Evolutionary conservation across 2,888 invertebrate species (phyloP).

Genomic region (Drosophila ustulata): DNA sequence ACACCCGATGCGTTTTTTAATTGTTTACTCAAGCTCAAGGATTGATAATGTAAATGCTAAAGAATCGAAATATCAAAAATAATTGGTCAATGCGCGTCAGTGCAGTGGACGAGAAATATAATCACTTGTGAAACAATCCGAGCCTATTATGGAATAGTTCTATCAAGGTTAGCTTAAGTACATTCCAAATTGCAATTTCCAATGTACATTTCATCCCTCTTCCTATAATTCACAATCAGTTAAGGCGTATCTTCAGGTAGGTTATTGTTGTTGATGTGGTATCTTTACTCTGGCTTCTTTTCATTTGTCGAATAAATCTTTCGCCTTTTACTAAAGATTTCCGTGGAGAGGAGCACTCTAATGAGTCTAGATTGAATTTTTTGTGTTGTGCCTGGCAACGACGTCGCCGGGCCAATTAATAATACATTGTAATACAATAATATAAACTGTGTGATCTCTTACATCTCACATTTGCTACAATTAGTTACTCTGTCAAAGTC

Average conservation of each 20-base stretch:
- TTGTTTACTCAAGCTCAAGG: no score
- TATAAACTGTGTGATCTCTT: not conserved
- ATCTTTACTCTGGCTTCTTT: conserved; percentile 87
- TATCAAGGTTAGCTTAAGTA: not conserved
- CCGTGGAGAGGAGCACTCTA: conserved; percentile 90
- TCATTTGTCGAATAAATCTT: conserved; percentile 90
- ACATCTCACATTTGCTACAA: no score
- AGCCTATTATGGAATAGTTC: not conserved
- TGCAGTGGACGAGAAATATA: no score
- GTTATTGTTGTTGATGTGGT: accelerated
- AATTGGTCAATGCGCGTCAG: no score
- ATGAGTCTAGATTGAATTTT: conserved; percentile 87
- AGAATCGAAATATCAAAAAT: no score
- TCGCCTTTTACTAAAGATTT: conserved; percentile 93
- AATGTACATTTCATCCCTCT: not conserved
- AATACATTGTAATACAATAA: conserved; percentile 19
- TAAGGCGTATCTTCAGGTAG: not conserved
- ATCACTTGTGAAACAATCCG: no score
- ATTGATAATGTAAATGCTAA: no score
- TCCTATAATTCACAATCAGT: conserved; percentile 56
- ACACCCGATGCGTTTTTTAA: no score
- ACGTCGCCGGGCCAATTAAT: conserved; percentile 33
- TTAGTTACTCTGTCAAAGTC: no score
- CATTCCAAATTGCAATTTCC: no score
- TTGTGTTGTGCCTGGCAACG: conserved; percentile 26